Evolutionary conservation across 92 coral and sea anemone species (phyloP), one percentile per base, ranked within the genome.

Genomic region (Palythoa grandis): DNA sequence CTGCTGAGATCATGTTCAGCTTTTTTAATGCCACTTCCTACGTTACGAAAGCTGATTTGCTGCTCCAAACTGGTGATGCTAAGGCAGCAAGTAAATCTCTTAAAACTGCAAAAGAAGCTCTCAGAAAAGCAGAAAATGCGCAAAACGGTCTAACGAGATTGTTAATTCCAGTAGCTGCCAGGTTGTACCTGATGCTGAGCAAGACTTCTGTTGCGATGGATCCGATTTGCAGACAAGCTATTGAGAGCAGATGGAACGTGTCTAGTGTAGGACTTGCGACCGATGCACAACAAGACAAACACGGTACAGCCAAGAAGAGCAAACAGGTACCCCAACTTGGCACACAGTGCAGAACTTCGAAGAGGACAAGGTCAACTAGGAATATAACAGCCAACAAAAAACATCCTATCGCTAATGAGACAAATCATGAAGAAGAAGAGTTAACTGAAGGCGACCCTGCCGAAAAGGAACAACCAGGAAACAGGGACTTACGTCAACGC

Each of bases 1-100:
- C 80, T 22, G 78, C 90, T 8, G 76, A 83, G n/a, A 39, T 86
- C 35, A 90, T 94, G 94, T 90, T 85, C 76, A 76, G 95, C 85
- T 77, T 22, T 11, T 83, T 87, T 76, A 70, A 72, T 50, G 70
- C 83, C 54, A 72, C 86, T 54, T 53, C 89, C 63, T 72, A 83
- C 60, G 83, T 86, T 50, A 73, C 88, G 50, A 92, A 87, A 82
- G 91, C 92, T 52, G 86, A 89, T 50, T 48, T 90, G 72, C 83
- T 88, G 13, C 75, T 94, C 39, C 87, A 76, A n/a, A 83, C 65
- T 7, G 89, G 90, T 23, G 89, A 90, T 25, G 63, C 72, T 72
- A 85, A 76, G 63, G 84, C 86, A 53, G 98, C 95, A 52, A 72
- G 69, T 70, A 86, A 88, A 66, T 91, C 89, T 14, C 79, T 92